phyloP scores from a whole-genome alignment of 2,113 vertebrate genomes.

The Litocranius walleri region DNA sequence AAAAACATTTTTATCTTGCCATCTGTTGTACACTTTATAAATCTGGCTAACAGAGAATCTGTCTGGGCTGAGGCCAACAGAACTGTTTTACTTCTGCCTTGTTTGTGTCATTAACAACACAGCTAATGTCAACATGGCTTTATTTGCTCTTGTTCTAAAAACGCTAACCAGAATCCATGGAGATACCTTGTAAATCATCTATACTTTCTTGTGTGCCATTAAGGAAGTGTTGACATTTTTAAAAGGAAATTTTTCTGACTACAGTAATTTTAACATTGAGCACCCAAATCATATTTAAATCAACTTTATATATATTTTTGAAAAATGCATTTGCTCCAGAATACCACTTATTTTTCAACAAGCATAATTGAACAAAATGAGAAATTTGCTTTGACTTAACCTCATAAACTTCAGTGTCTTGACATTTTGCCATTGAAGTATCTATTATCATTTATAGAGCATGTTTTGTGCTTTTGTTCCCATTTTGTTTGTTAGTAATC shows the following conservation, averaged over 20 bases:
- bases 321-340: neutral
- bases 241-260: neutral
- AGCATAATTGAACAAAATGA: neutral
- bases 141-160: slow-evolving; percentile 59
- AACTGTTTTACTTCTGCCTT: slow-evolving; percentile 49
- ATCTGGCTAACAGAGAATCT: neutral
- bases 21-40: slow-evolving; percentile 41
- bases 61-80: slow-evolving; percentile 17
- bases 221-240: neutral
- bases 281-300: neutral
- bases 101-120: slow-evolving; percentile 46
- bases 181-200: neutral
- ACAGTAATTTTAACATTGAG: neutral
- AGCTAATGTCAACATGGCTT: slow-evolving; percentile 52
- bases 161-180: slow-evolving; percentile 3
- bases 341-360: neutral
- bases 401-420: slow-evolving; percentile 15
- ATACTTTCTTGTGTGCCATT: slow-evolving; percentile 8
- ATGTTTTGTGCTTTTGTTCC: slow-evolving; percentile 28
- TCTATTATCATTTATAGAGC: neutral
- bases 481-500: neutral
- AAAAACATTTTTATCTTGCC: slow-evolving; percentile 17
- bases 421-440: slow-evolving; percentile 15
- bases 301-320: neutral
- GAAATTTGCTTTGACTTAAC: neutral